Evolutionary conservation across 2,113 vertebrate species (phyloP).

Genomic region (Ceyx cyanopectus): DNA sequence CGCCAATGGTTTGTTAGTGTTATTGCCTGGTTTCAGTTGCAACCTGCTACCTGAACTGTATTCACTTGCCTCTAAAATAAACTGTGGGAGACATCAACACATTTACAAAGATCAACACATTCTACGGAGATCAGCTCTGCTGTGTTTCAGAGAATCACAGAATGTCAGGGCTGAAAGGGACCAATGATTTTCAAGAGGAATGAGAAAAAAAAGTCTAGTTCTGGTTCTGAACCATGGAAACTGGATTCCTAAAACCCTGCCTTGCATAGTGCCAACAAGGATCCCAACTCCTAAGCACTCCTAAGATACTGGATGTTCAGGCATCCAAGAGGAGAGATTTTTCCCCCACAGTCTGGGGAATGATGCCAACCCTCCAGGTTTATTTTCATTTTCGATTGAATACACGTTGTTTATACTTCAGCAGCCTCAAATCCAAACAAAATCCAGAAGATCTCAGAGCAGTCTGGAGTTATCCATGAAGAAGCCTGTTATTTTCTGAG

Average conservation of each 20-base stretch:
- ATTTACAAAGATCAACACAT: background rate
- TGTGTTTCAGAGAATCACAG: background rate
- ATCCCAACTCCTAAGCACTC: background rate
- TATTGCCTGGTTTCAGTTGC: background rate
- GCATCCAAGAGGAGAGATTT: background rate
- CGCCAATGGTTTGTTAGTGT: background rate
- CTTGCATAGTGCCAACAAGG: accelerated
- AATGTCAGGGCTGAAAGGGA: no score
- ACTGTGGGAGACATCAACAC: background rate
- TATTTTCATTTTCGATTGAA: background rate
- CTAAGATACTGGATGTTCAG: background rate
- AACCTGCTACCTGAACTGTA: background rate
- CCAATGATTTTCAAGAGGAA: background rate
- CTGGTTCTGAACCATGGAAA: background rate
- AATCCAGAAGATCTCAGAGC: background rate
- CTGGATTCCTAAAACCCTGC: background rate
- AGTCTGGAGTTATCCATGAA: background rate
- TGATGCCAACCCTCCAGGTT: background rate
- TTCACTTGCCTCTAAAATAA: background rate
- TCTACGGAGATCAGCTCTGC: background rate
- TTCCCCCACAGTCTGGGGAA: background rate
- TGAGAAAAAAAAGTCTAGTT: background rate
- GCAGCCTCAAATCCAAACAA: background rate
- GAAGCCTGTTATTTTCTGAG: background rate
- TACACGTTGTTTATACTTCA: background rate